These are phyloP conservation scores for Eudemis profundana DNA, from an alignment of 2,888 invertebrate genomes.

Conservation along the genomic window DNA sequence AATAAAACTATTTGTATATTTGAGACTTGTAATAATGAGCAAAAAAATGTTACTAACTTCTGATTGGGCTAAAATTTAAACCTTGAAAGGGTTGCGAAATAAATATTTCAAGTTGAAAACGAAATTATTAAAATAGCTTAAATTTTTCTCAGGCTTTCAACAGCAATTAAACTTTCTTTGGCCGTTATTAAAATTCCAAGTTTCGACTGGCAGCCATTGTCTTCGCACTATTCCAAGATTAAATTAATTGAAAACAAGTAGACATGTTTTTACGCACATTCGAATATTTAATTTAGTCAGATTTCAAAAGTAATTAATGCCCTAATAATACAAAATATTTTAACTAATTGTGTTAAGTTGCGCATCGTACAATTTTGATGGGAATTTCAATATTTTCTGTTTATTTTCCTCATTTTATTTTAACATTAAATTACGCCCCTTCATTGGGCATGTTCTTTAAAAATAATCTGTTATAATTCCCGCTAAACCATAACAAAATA, in stretches of 20 bases:
- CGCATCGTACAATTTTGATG: too few relatives aligned
- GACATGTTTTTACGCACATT: constrained; percentile 7
- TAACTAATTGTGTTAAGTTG: neutral
- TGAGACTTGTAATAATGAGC: too few relatives aligned
- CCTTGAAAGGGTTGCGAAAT: constrained; percentile 2
- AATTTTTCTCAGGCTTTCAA: constrained; percentile 7
- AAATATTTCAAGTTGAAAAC: neutral
- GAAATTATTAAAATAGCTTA: neutral
- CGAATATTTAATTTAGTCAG: constrained; percentile 8
- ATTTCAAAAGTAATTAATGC: neutral
- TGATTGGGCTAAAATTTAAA: too few relatives aligned
- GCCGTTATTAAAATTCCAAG: constrained; percentile 11
- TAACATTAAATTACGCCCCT: too few relatives aligned
- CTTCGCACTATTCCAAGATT: neutral
- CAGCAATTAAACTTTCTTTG: constrained; percentile 18
- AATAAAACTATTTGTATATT: too few relatives aligned
- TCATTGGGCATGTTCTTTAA: too few relatives aligned
- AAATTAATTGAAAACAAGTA: constrained; percentile 18
- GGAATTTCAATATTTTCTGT: neutral
- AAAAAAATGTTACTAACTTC: too few relatives aligned
- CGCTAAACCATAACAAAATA: too few relatives aligned
- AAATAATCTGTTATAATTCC: too few relatives aligned
- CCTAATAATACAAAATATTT: too few relatives aligned
- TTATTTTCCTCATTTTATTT: too few relatives aligned
- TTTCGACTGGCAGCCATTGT: constrained; percentile 11